Conservation (phyloP, 2,113 vertebrate genomes). For the Nettapus auritus region DNA sequence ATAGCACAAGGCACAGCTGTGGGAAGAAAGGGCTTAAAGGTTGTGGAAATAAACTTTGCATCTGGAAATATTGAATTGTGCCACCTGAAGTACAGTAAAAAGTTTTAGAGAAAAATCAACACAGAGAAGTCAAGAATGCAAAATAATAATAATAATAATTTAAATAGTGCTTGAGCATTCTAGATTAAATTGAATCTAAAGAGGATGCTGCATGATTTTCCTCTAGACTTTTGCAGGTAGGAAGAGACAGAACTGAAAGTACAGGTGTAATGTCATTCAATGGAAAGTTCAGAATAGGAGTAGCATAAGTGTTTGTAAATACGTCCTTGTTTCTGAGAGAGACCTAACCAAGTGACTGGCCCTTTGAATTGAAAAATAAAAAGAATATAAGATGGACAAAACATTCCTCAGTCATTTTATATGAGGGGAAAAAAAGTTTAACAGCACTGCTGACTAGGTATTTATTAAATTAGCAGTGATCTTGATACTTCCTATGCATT, state of each 20-base stretch:
- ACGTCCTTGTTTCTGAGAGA: not conserved
- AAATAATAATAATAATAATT: no score
- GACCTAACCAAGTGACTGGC: fast-evolving
- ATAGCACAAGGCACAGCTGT: not conserved
- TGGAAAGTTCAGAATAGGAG: not conserved
- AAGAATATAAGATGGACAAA: not conserved
- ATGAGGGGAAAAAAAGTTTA: not conserved
- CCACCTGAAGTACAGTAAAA: not conserved
- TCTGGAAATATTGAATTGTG: not conserved
- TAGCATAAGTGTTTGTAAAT: not conserved
- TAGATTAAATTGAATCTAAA: not conserved
- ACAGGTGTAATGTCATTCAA: not conserved
- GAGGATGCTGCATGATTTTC: not conserved
- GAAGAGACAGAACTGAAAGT: not conserved
- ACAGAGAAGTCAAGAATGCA: not conserved
- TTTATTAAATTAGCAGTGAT: not conserved
- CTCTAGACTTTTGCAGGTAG: not conserved
- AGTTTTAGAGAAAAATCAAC: not conserved
- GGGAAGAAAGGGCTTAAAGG: not conserved
- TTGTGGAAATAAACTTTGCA: not conserved
- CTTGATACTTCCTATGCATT: not conserved
- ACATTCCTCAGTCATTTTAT: not conserved
- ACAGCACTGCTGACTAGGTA: not conserved
- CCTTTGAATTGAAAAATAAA: not conserved
- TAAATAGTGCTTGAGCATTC: not conserved